Conservation (phyloP, 2,113 vertebrate genomes). For the Varanus salvator region DNA sequence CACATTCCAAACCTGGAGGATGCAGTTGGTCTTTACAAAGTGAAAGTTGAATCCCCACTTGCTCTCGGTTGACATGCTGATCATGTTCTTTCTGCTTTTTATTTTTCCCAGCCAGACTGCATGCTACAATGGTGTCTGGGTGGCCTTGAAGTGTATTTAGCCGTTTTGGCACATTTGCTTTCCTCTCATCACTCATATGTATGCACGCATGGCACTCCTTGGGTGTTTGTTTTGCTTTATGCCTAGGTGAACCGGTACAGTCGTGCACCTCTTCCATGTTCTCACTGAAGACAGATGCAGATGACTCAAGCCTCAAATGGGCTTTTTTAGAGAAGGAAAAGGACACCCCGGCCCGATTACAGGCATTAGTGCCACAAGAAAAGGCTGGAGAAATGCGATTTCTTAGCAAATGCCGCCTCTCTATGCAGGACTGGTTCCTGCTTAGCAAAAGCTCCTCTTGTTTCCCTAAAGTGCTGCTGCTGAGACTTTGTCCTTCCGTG, state of each 20-base stretch:
- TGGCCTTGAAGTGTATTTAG: slow-evolving; percentile 38
- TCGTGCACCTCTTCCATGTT: slow-evolving; percentile 84
- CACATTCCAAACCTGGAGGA: slow-evolving; percentile 66
- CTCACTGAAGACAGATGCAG: slow-evolving; percentile 95
- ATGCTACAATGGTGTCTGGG: slow-evolving; percentile 51
- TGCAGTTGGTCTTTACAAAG: slow-evolving; percentile 67
- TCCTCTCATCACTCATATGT: slow-evolving; percentile 59
- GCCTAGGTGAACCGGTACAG: slow-evolving; percentile 71
- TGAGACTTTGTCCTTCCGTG: slow-evolving; percentile 65
- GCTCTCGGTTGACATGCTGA: slow-evolving; percentile 48
- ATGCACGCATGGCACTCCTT: slow-evolving; percentile 65
- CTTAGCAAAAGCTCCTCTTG: slow-evolving; percentile 59
- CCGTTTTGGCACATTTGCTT: slow-evolving; percentile 43
- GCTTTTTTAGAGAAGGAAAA: slow-evolving; percentile 96
- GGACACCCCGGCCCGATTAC: slow-evolving; percentile 87
- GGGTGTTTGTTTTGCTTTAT: slow-evolving; percentile 74
- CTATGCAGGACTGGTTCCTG: slow-evolving; percentile 59
- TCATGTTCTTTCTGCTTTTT: slow-evolving; percentile 69
- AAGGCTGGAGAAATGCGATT: slow-evolving; percentile 61
- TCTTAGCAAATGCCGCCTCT: slow-evolving; percentile 60
- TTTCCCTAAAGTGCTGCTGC: slow-evolving; percentile 62
- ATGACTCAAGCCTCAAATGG: slow-evolving; percentile 91
- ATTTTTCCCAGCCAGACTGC: slow-evolving; percentile 49
- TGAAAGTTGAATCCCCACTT: slow-evolving; percentile 60
- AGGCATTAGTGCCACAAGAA: slow-evolving; percentile 65